Conservation (phyloP, 53 echinoderm and acorn worm species). For the Henricia sp. region DNA sequence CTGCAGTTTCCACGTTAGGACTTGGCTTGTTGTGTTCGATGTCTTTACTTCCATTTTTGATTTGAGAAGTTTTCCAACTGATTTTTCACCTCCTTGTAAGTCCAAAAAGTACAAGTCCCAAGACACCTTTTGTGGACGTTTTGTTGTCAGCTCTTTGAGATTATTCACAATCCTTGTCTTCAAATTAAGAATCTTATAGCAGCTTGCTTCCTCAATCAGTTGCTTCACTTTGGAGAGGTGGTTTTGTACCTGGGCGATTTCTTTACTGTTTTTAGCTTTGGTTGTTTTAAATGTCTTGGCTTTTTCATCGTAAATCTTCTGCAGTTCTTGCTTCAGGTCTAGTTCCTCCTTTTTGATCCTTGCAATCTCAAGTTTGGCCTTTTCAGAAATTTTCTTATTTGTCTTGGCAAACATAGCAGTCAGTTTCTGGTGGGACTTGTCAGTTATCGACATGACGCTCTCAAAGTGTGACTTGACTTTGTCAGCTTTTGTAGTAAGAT, state of each 20-base stretch:
- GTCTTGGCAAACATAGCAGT: neutral
- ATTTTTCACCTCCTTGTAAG: neutral
- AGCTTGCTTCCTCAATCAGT: neutral
- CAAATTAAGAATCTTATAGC: constrained; percentile 12
- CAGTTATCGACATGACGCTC: neutral
- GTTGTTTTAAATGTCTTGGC: neutral
- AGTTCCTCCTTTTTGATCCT: neutral
- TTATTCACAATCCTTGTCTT: constrained; percentile 10
- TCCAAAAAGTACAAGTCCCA: neutral
- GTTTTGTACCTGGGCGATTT: neutral
- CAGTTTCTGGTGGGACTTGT: neutral
- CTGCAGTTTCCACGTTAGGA: too few species aligned
- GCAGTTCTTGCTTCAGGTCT: neutral
- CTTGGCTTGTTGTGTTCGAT: too few species aligned
- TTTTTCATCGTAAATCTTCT: constrained; percentile 5
- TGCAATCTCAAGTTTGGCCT: neutral
- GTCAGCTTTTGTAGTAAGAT: constrained; percentile 14
- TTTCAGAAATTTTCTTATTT: neutral
- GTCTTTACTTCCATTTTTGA: too few species aligned
- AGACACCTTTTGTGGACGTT: neutral
- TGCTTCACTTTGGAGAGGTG: neutral
- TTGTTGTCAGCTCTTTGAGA: constrained; percentile 26
- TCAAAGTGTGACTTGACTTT: neutral
- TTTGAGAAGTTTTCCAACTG: neutral
- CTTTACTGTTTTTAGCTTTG: neutral